A percentile compares a stretch with the other conserved stretches of the same genome.
Conservation (phyloP, 2,797 vertebrate genomes). For the Cirrhinus mrigala region DNA sequence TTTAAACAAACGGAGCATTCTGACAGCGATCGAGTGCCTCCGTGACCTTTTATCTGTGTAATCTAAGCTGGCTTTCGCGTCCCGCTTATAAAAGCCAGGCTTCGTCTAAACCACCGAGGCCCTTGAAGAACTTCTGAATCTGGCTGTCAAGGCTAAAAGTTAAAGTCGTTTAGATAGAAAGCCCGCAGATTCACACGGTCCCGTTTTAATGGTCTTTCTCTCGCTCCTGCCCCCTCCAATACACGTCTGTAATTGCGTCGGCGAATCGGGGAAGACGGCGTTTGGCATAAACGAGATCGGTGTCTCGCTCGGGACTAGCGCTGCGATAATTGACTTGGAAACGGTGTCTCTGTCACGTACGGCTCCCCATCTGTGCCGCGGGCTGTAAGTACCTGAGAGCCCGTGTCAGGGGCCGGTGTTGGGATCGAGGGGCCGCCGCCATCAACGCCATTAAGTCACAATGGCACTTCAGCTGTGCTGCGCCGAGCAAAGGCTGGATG, state of each 20-base stretch:
- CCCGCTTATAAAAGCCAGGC: not conserved
- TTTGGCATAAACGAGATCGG: conserved; percentile 70
- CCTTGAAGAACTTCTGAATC: conserved; percentile 7
- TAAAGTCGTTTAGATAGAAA: conserved; percentile 19
- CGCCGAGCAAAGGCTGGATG: conserved; percentile 59
- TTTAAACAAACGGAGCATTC: conserved; percentile 31
- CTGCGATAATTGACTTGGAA: conserved; percentile 77
- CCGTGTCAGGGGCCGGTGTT: conserved; percentile 63
- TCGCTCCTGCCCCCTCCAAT: conserved; percentile 33
- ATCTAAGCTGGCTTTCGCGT: conserved; percentile 31
- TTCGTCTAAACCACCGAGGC: not conserved
- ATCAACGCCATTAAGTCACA: conserved; percentile 72
- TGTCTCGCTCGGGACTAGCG: conserved; percentile 67
- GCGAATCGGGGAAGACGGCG: conserved; percentile 68
- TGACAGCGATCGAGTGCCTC: conserved; percentile 44
- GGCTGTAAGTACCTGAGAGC: conserved; percentile 56
- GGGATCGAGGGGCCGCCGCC: conserved; percentile 69
- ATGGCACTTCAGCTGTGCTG: conserved; percentile 70
- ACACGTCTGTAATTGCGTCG: conserved; percentile 60
- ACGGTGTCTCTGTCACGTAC: conserved; percentile 62
- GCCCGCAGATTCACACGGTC: not conserved
- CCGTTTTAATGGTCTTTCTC: conserved; percentile 24
- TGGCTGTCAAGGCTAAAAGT: conserved; percentile 2
- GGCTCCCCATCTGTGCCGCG: conserved; percentile 42
- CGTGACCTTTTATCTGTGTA: conserved; percentile 53